Conservation (phyloP, 2,888 invertebrate species). For the Meloe dianella region DNA sequence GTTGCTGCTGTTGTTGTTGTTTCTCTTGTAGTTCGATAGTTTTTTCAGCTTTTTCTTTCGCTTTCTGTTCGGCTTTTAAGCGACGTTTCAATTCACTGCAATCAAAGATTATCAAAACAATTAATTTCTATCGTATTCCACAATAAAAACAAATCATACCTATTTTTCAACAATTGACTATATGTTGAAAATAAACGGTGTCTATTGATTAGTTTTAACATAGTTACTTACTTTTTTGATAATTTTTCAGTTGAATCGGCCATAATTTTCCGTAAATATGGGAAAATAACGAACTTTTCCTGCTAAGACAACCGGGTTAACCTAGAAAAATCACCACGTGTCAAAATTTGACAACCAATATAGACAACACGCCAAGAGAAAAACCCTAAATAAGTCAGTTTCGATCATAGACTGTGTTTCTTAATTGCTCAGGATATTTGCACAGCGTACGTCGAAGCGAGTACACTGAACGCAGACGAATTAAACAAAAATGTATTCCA, state of each 20-base stretch:
- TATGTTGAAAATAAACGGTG: constrained; percentile 36
- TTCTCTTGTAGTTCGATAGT: constrained; percentile 51
- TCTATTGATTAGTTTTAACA: constrained; percentile 41
- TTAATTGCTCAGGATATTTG: too few species aligned
- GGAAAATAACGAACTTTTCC: not conserved
- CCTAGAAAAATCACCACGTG: not conserved
- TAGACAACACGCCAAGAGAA: not conserved
- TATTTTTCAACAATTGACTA: constrained; percentile 47
- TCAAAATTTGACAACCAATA: not conserved
- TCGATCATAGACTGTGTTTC: too few species aligned
- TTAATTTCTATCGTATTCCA: not conserved
- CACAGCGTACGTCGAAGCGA: too few species aligned
- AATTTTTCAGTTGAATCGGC: constrained; percentile 47
- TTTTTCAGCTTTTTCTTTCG: constrained; percentile 80
- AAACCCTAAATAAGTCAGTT: not conserved
- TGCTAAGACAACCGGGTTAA: not conserved
- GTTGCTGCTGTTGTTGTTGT: constrained; percentile 19
- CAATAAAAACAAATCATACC: constrained; percentile 30
- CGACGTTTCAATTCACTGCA: constrained; percentile 92
- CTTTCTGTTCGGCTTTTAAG: constrained; percentile 90
- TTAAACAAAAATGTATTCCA: too few species aligned
- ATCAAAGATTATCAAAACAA: constrained; percentile 41
- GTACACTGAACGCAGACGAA: too few species aligned
- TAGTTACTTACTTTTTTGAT: constrained; percentile 53
- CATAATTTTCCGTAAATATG: constrained; percentile 32